Evolutionary conservation across 2,113 vertebrate genomes (phyloP), one percentile per base, ranked within the genome.

Genomic region (Urocitellus parryii): DNA sequence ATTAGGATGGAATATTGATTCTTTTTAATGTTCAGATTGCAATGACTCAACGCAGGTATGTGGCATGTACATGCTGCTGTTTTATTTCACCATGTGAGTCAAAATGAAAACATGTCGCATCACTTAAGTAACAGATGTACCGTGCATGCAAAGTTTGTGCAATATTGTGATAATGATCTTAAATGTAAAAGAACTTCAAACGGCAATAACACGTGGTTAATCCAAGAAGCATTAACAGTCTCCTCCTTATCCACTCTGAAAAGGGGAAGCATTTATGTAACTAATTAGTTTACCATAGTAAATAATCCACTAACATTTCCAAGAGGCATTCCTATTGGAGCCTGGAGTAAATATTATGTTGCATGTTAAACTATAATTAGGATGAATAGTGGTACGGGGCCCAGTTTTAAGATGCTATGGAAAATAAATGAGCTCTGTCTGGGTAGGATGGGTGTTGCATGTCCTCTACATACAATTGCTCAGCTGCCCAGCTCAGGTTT

Each of bases 271-370:
- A 98, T 98, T 98, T 98, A 97, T 51, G 68, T 95, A 98, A 98
- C 97, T 98, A 98, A 98, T 98, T 98, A 98, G 96, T 97, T 98
- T 96, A 88, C 97, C 97, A 96, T 97, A 98, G 97, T 98, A 98
- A 98, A 98, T 98, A 98, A 98, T 98, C 98, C 27, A 2, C 96
- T 98, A 98, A 98, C 98, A 98, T 98, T 98, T 98, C 97, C 74
- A 96, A 97, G 97, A 98, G 97, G 86, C 92, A 97, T 96, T 94
- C 88, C 91, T 96, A 98, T 93, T 98, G 98, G 98, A 96, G 94
- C 89, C 68, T 97, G 95, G 97, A 97, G 93, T 97, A 97, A 98
- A 98, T 98, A 98, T 98, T 98, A 98, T 97, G 97, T 98, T 98
- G 96, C 98, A 98, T 0, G 1, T 96, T 98, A 97, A 98, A 96